phyloP scores from a whole-genome alignment of 2,888 invertebrate genomes.

The Phragmatobia fuliginosa region DNA sequence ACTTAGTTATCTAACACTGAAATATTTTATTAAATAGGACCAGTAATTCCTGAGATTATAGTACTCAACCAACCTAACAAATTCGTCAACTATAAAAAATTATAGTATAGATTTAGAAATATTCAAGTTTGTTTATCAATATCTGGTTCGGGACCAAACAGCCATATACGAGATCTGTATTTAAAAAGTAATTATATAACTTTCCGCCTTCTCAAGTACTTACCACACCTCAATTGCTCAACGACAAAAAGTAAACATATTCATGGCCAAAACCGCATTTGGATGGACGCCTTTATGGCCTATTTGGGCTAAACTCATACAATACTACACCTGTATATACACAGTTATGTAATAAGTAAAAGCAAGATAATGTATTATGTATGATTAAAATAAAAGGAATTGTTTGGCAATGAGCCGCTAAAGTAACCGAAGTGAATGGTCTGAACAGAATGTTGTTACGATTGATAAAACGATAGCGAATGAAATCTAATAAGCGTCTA shows the following conservation, averaged over 20 bases:
- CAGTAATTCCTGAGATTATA: too few relatives aligned
- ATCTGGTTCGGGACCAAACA: neutral
- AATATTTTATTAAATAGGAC: too few relatives aligned
- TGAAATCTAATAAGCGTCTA: neutral
- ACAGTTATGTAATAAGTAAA: constrained; percentile 43
- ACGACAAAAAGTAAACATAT: constrained; percentile 1
- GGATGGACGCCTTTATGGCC: neutral
- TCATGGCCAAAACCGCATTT: constrained; percentile 4
- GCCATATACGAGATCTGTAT: neutral
- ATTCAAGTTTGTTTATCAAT: neutral
- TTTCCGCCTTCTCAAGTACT: neutral
- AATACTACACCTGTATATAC: constrained; percentile 36
- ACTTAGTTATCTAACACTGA: too few relatives aligned
- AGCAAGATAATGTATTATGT: constrained; percentile 37
- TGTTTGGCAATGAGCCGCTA: constrained; percentile 33
- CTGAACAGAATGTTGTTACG: neutral
- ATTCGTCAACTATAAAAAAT: too few relatives aligned
- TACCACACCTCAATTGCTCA: neutral
- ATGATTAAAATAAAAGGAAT: constrained; percentile 28
- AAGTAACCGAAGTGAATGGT: constrained; percentile 10
- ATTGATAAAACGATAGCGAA: neutral
- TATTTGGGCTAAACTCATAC: constrained; percentile 7
- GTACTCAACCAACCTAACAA: too few relatives aligned
- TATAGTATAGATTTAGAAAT: neutral
- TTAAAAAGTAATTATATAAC: neutral